A percentile compares a stretch with the other conserved stretches of the same genome.
Conservation (phyloP, 35 echinoderm and acorn worm genomes). For the Stichopus chloronotus region DNA sequence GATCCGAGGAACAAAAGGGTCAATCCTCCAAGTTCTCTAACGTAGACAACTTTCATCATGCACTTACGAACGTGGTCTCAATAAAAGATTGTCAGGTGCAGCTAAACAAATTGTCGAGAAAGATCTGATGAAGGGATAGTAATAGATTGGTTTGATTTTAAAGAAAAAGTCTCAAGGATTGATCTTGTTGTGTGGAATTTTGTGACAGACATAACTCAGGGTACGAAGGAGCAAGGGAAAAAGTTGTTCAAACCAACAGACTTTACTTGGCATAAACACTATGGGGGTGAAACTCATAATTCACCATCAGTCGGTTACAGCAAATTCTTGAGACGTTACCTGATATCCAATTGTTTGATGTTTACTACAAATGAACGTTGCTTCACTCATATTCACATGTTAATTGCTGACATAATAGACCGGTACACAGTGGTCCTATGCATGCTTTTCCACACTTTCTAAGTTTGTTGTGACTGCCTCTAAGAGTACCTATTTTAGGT, state of each 20-base stretch:
- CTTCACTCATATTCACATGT: constrained; percentile 34
- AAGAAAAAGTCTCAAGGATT: neutral
- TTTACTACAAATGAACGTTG: constrained; percentile 35
- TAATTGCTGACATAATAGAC: constrained; percentile 55
- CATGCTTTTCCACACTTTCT: constrained; percentile 1
- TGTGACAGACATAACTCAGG: neutral
- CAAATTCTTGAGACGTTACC: constrained; percentile 13
- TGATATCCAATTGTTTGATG: neutral
- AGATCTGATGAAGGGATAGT: no score
- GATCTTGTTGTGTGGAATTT: constrained; percentile 1
- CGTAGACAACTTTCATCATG: no score
- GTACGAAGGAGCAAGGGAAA: neutral
- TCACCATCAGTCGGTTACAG: neutral
- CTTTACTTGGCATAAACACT: neutral
- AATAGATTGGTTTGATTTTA: neutral
- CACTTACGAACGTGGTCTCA: no score
- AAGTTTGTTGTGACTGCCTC: constrained; percentile 19
- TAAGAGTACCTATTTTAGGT: constrained; percentile 2
- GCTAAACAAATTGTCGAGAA: no score
- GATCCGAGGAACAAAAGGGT: no score
- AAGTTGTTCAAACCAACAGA: neutral
- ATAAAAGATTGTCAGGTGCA: no score
- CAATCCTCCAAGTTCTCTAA: no score
- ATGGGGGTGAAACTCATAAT: neutral
- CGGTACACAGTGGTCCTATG: constrained; percentile 47